Percentiles rank a stretch among this genome's conserved stretches.
Conservation (phyloP, 2,888 invertebrate species). For the Brachypterus glaber region DNA sequence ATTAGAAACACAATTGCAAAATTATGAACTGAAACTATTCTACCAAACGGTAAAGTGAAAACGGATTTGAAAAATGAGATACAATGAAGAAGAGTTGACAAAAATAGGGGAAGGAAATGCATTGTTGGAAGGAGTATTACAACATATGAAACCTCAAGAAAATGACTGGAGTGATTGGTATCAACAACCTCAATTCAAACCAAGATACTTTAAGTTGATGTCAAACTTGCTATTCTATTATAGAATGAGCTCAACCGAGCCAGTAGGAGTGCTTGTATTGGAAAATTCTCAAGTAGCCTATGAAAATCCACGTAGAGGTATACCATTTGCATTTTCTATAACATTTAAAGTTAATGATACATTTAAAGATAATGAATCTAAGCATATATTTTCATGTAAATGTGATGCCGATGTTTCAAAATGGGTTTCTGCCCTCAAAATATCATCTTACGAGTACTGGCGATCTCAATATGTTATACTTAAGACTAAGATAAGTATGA, state of each 20-base stretch:
- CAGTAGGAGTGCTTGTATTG: slow-evolving; percentile 63
- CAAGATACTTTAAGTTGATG: slow-evolving; percentile 66
- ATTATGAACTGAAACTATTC: too few species aligned
- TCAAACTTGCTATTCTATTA: slow-evolving; percentile 70
- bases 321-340: slow-evolving; percentile 67
- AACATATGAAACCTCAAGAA: slow-evolving; percentile 56
- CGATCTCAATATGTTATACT: slow-evolving; percentile 53
- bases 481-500: slow-evolving; percentile 56
- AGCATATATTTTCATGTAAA: slow-evolving; percentile 61
- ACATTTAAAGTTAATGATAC: slow-evolving; percentile 53
- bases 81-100: slow-evolving; percentile 59
- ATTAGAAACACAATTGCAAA: too few species aligned
- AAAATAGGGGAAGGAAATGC: slow-evolving; percentile 50
- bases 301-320: slow-evolving; percentile 54
- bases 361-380: slow-evolving; percentile 40
- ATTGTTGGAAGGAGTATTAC: slow-evolving; percentile 61
- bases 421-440: slow-evolving; percentile 59
- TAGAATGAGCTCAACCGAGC: slow-evolving; percentile 56
- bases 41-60: too few species aligned
- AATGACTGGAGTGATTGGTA: slow-evolving; percentile 44
- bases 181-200: slow-evolving; percentile 50
- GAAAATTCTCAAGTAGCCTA: slow-evolving; percentile 63
- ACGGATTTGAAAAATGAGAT: slow-evolving; percentile 63
- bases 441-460: slow-evolving; percentile 64
- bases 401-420: slow-evolving; percentile 60